Evolutionary conservation across 2,113 vertebrate species (phyloP).

Genomic region (Solenodon paradoxus): DNA sequence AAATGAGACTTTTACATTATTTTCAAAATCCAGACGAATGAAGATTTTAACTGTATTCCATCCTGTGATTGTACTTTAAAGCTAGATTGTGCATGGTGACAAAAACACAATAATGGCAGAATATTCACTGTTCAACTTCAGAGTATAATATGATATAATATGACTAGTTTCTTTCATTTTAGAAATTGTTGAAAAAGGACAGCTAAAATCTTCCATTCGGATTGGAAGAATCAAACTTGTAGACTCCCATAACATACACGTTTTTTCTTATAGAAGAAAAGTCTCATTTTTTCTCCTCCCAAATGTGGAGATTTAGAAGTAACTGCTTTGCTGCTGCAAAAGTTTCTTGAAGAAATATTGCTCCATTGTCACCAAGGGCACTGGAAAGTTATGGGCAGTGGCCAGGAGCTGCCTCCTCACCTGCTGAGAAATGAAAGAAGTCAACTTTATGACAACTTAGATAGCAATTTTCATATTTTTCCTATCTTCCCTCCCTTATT

Average conservation of each 20-base stretch:
- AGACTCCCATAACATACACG: not conserved
- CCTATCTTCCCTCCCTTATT: not conserved
- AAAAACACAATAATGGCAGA: not conserved
- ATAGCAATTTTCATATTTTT: not conserved
- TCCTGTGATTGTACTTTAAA: not conserved
- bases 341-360: not conserved
- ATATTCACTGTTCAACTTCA: not conserved
- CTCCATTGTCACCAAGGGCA: not conserved
- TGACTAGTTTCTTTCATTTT: not conserved
- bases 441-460: not conserved
- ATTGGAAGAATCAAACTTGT: not conserved
- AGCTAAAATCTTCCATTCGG: not conserved
- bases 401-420: not conserved
- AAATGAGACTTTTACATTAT: not conserved
- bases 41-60: slow-evolving; percentile 12
- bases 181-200: not conserved
- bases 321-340: not conserved
- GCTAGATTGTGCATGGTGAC: not conserved
- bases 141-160: not conserved
- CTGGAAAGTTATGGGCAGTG: not conserved
- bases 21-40: not conserved
- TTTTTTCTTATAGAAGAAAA: not conserved
- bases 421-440: not conserved
- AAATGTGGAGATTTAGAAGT: not conserved
- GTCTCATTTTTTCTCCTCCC: not conserved